Base-by-base conservation (phyloP, 2,888 invertebrate species). In the Drosophila gaucha region DNA sequence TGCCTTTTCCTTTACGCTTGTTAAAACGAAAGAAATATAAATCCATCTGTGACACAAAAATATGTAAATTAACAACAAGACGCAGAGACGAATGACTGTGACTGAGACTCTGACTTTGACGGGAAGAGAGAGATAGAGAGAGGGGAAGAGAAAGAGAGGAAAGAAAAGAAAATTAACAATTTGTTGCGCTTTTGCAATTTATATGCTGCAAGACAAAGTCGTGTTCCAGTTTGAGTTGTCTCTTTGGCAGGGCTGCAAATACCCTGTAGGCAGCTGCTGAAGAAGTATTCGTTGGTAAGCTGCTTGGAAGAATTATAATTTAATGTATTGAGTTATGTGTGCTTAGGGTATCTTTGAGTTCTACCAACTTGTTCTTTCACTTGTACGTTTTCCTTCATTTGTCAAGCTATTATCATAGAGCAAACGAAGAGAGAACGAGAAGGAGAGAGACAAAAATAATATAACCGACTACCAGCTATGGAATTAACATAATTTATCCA, bases 111-210 rank as follows among this genome's bases (percentile, higher is more conserved):
- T 22, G 28, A 20, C 30, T 33, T n/a, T 10, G 16, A 14, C 8
- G 49, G 31, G 31, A 47, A 28, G 6, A 10, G 43, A 6, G 10
- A 28, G 18, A 16, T 5, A 14, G 14, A 30, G 28, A 12, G 18
- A 18, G 46, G 8, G 30, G n/a, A 14, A n/a, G n/a, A 9, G 3
- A 4, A 3, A 28, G 28, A 28, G 6, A 9, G 9, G 51, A 78
- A 69, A 64, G 68, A 67, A 72, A 84, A 69, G 78, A 87, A 86
- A 83, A 82, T 83, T 87, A 87, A 78, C 87, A 83, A 83, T 87
- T 83, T 83, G 83, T 80, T 87, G 87, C 86, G 83, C 87, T 82
- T 80, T 82, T 78, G 74, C 68, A 73, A 82, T 85, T 85, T 75
- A 85, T 74, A 76, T 59, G 63, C 57, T 51, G 24, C 62, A 39